Evolutionary conservation across 2,888 invertebrate genomes (phyloP).

Genomic region (Oconnorella tubifera): DNA sequence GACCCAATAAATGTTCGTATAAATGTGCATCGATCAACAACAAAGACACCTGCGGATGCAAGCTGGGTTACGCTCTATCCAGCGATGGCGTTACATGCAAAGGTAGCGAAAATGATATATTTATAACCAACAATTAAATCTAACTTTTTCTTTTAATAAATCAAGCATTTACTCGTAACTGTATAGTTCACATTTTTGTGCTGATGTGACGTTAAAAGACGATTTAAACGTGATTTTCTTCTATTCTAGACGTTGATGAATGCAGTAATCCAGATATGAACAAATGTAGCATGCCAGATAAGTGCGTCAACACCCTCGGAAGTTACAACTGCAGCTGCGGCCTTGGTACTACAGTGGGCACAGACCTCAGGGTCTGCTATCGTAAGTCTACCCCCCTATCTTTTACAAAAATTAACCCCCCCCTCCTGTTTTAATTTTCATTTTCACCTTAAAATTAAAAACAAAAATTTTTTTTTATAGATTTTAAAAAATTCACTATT

Average conservation of each 20-base stretch:
- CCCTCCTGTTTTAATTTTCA: too few relatives aligned
- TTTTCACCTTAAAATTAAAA: too few relatives aligned
- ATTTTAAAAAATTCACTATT: too few relatives aligned
- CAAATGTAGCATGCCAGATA: background rate
- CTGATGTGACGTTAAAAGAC: too few relatives aligned
- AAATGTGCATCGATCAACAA: constrained; percentile 1
- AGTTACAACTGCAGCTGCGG: constrained; percentile 11
- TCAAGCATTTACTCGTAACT: too few relatives aligned
- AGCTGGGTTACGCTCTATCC: background rate
- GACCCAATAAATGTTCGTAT: constrained; percentile 6
- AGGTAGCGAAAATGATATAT: background rate
- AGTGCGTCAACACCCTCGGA: constrained; percentile 13
- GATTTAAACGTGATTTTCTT: too few relatives aligned
- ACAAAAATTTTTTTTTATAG: too few relatives aligned
- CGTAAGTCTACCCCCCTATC: constrained; percentile 4
- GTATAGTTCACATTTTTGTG: too few relatives aligned
- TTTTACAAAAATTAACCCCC: too few relatives aligned
- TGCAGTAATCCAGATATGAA: constrained; percentile 8
- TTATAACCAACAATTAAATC: too few relatives aligned
- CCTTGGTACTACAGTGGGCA: background rate
- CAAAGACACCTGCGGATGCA: constrained; percentile 2
- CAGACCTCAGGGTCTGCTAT: constrained; percentile 10
- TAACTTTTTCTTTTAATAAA: too few relatives aligned
- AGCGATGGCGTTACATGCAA: constrained; percentile 8
- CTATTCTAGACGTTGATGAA: constrained; percentile 11